Evolutionary conservation across 2,888 invertebrate genomes (phyloP).

Genomic region (Leucoma salicis): DNA sequence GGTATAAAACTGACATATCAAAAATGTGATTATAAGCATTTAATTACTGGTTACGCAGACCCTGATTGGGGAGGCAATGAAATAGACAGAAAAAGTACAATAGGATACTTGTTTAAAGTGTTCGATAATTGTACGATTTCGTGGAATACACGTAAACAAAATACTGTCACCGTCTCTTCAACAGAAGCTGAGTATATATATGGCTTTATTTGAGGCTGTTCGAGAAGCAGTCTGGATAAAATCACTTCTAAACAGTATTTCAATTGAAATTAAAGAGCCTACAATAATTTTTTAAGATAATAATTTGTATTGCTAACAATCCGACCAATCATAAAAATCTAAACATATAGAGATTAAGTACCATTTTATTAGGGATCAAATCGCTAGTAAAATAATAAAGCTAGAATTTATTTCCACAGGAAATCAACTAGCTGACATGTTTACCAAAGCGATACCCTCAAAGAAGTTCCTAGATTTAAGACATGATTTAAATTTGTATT

Average conservation of each 20-base stretch:
- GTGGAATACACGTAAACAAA: too few relatives aligned
- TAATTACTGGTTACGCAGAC: slow-evolving; percentile 5
- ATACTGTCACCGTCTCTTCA: background rate
- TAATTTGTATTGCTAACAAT: slow-evolving; percentile 40
- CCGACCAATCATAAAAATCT: slow-evolving; percentile 32
- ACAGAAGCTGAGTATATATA: slow-evolving; percentile 1
- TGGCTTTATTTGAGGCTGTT: background rate
- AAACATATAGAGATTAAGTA: slow-evolving; percentile 43
- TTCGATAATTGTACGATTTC: slow-evolving; percentile 4
- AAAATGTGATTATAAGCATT: background rate
- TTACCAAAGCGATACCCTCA: too few relatives aligned
- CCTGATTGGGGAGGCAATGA: slow-evolving; percentile 11
- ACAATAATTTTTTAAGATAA: slow-evolving; percentile 45
- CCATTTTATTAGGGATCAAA: slow-evolving; percentile 8
- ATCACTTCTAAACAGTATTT: background rate
- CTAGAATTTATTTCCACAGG: too few relatives aligned
- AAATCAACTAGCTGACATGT: too few relatives aligned
- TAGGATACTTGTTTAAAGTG: slow-evolving; percentile 9
- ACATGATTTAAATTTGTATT: too few relatives aligned
- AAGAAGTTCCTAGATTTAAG: too few relatives aligned
- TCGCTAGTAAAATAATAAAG: background rate
- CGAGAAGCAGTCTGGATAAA: slow-evolving; percentile 1
- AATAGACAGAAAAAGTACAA: slow-evolving; percentile 11
- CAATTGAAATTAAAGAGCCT: background rate
- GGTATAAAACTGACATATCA: too few relatives aligned